Evolutionary conservation across 2,888 invertebrate genomes (phyloP).

Genomic region (Gymnosoma rotundatum): DNA sequence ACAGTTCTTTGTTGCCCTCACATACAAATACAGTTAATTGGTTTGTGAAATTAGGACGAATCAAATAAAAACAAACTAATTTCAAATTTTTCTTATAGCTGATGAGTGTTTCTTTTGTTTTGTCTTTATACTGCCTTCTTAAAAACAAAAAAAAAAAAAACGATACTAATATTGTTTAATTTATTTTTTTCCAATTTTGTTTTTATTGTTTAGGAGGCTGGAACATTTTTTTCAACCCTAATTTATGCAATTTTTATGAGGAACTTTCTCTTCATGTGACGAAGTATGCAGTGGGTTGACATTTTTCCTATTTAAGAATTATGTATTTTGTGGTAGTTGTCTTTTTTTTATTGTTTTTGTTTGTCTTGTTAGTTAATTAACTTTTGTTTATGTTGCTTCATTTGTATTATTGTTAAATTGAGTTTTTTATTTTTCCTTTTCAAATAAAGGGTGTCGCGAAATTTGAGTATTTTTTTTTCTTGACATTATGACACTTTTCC

Average conservation of each 20-base stretch:
- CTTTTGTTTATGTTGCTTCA: conserved; percentile 68
- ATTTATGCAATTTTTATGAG: conserved; percentile 59
- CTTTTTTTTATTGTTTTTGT: conserved; percentile 13
- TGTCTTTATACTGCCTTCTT: not conserved
- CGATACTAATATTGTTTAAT: not conserved
- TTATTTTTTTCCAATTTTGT: conserved; percentile 22
- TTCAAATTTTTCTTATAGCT: not conserved
- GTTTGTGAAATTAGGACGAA: conserved; percentile 40
- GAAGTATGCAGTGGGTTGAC: conserved; percentile 38
- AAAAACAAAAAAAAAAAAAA: not conserved
- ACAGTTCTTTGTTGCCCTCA: not conserved
- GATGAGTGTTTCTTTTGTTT: not conserved
- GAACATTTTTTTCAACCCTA: conserved; percentile 27
- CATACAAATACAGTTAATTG: conserved; percentile 38
- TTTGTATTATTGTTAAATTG: conserved; percentile 55
- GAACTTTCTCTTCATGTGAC: conserved; percentile 23
- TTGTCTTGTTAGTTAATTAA: conserved; percentile 69
- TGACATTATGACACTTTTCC: too few relatives aligned
- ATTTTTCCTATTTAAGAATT: conserved; percentile 30
- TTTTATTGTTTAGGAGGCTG: conserved; percentile 24
- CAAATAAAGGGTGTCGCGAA: not conserved
- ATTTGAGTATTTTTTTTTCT: too few relatives aligned
- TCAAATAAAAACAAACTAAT: conserved; percentile 7
- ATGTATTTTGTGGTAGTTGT: conserved; percentile 19
- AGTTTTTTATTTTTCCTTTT: conserved; percentile 42